phyloP scores from a whole-genome alignment of 2,113 vertebrate genomes.

The Sebastes fasciatus region DNA sequence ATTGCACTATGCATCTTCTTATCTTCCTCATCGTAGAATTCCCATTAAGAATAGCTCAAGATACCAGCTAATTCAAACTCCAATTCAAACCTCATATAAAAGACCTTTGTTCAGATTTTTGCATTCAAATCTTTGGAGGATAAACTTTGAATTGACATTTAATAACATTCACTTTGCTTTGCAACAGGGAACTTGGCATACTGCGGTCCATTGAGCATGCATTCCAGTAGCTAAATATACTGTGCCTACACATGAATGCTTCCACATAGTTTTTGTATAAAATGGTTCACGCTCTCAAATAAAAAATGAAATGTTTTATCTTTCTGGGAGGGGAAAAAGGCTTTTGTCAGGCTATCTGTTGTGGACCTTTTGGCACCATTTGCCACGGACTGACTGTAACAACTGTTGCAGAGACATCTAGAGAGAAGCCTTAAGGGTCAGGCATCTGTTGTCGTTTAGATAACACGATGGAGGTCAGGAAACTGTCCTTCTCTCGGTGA shows the following conservation, averaged over 20 bases:
- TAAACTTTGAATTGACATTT: constrained; percentile 5
- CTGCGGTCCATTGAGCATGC: not conserved
- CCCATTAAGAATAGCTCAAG: not conserved
- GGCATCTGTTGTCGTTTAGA: constrained; percentile 33
- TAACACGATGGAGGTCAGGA: constrained; percentile 27
- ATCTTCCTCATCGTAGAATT: not conserved
- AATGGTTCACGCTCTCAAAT: constrained; percentile 2
- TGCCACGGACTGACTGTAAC: constrained; percentile 4
- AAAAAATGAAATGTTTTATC: not conserved
- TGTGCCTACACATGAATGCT: not conserved
- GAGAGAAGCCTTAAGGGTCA: constrained; percentile 29
- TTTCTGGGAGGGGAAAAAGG: not conserved
- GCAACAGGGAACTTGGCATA: not conserved
- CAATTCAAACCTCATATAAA: not conserved
- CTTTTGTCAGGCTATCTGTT: not conserved
- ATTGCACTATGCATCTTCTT: not conserved
- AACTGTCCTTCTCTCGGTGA: constrained; percentile 38
- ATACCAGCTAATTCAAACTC: not conserved
- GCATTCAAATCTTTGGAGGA: not conserved
- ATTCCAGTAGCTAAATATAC: not conserved
- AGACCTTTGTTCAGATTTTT: not conserved
- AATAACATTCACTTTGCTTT: not conserved
- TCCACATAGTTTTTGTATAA: not conserved
- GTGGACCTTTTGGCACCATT: constrained; percentile 32
- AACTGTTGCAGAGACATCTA: constrained; percentile 24